A percentile compares a stretch with the other conserved stretches of the same genome.
Conservation (phyloP, 2,113 vertebrate species). For the Seriola dumerili region DNA sequence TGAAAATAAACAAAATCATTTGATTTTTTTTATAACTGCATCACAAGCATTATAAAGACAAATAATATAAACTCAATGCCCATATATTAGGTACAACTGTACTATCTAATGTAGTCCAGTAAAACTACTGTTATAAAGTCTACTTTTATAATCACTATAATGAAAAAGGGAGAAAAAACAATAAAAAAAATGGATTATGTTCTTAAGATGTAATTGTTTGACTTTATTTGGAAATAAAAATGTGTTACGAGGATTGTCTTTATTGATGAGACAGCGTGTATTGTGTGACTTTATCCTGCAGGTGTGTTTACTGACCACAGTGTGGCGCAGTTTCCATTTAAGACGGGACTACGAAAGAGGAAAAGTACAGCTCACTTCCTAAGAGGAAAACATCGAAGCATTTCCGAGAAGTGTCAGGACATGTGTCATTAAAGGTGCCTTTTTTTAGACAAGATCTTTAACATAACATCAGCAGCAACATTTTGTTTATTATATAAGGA, state of each 20-base stretch:
- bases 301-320: slow-evolving; percentile 18
- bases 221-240: neutral
- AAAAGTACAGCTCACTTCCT: slow-evolving; percentile 63
- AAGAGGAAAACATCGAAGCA: slow-evolving; percentile 27
- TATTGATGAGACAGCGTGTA: neutral
- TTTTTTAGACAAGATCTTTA: slow-evolving; percentile 13
- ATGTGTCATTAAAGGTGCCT: slow-evolving; percentile 6
- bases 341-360: neutral
- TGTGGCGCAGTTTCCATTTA: slow-evolving; percentile 37
- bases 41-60: neutral
- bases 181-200: neutral
- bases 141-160: neutral
- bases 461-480: neutral
- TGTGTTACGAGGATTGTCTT: neutral
- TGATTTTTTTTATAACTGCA: neutral
- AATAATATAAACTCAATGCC: neutral
- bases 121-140: neutral
- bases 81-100: neutral
- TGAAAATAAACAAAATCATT: neutral
- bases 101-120: neutral
- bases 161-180: neutral
- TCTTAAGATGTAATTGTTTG: neutral
- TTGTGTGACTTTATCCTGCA: neutral
- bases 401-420: slow-evolving; percentile 63
- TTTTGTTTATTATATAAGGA: neutral